Percentiles rank a stretch among this genome's conserved stretches.
Conservation (phyloP, 1,140 invertebrate species). For the Tribolium madens region DNA sequence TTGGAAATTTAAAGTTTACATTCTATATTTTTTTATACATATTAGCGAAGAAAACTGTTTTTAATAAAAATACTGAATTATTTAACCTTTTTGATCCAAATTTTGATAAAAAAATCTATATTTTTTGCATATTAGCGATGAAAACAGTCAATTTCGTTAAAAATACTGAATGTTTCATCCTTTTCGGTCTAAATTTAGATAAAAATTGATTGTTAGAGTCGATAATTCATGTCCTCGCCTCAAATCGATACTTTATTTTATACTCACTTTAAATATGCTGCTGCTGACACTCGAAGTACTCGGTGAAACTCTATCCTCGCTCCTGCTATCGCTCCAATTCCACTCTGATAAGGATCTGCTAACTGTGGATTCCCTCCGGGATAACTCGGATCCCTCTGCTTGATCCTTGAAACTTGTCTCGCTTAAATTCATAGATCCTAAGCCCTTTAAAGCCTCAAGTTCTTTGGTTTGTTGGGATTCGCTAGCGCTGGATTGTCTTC, state of each 20-base stretch:
- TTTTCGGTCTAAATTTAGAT: no score
- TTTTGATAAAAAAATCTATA: no score
- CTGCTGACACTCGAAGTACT: conserved; percentile 60
- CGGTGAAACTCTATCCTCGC: conserved; percentile 61
- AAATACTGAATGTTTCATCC: no score
- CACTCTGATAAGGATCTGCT: conserved; percentile 60
- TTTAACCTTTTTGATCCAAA: no score
- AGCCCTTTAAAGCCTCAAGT: conserved; percentile 53
- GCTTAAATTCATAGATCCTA: conserved; percentile 55
- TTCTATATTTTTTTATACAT: no score
- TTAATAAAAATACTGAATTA: no score
- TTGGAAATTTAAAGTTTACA: no score
- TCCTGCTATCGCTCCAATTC: conserved; percentile 59
- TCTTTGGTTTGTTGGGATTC: conserved; percentile 63
- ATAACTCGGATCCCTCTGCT: conserved; percentile 53
- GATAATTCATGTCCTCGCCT: no score
- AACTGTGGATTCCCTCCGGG: conserved; percentile 58
- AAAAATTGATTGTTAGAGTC: neutral
- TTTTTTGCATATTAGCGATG: no score
- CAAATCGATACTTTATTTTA: neutral
- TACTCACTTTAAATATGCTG: conserved; percentile 54
- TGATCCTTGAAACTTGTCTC: conserved; percentile 45
- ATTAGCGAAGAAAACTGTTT: no score
- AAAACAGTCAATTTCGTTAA: no score
- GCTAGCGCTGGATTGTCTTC: conserved; percentile 61